These are phyloP conservation scores for Empis stercorea DNA, from an alignment of 2,888 invertebrate genomes.

Conservation along the genomic window DNA sequence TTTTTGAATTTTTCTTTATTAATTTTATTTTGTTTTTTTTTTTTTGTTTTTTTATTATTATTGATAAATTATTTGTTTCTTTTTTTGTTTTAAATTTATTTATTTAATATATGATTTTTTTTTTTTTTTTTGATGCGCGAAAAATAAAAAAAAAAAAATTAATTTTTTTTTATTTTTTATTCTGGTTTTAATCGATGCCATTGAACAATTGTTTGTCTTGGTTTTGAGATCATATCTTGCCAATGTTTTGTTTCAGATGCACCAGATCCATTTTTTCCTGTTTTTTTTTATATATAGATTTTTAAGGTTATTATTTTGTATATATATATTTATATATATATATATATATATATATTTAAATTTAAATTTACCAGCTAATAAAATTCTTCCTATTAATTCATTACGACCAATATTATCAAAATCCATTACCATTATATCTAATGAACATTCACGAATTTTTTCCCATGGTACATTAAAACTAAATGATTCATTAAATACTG, in stretches of 20 bases:
- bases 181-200: constrained; percentile 95
- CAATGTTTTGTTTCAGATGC: constrained; percentile 94
- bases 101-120: too few species aligned
- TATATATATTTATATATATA: constrained; percentile 8
- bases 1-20: too few species aligned
- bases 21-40: too few species aligned
- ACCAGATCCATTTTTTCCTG: constrained; percentile 86
- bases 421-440: constrained; percentile 94
- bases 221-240: constrained; percentile 98
- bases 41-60: too few species aligned
- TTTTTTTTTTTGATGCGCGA: too few species aligned
- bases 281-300: too few species aligned
- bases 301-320: too few species aligned
- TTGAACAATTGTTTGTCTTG: constrained; percentile 87
- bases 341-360: neutral
- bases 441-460: constrained; percentile 85
- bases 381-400: constrained; percentile 83
- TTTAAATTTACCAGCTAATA: constrained; percentile 60
- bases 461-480: constrained; percentile 96
- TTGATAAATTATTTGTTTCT: too few species aligned
- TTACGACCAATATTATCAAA: constrained; percentile 92
- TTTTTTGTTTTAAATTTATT: too few species aligned
- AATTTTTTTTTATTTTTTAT: constrained; percentile 37
- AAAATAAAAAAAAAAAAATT: too few species aligned
- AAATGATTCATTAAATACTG: constrained; percentile 92